These are phyloP conservation scores for Phytoseiulus persimilis DNA, from an alignment of 2,888 invertebrate species.

Conservation along the genomic window DNA sequence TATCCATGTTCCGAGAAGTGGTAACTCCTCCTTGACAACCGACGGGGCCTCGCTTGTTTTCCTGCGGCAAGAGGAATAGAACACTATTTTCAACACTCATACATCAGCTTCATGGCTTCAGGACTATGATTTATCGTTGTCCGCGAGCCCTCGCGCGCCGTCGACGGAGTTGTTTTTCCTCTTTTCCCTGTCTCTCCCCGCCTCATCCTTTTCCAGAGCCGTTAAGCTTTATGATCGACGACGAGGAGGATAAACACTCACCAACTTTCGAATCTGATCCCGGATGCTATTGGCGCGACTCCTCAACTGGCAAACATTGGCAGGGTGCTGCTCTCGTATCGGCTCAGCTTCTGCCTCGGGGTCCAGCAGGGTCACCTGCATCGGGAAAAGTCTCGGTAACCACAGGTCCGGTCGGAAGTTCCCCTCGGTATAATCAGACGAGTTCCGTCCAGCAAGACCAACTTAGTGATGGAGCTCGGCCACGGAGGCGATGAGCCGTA, in stretches of 20 bases:
- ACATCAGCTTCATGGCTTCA: conserved; percentile 41
- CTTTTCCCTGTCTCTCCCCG: not conserved
- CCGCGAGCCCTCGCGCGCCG: not conserved
- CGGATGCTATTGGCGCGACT: conserved; percentile 67
- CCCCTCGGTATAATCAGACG: not conserved
- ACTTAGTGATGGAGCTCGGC: not conserved
- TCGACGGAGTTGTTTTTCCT: not conserved
- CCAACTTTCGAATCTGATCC: conserved; percentile 61
- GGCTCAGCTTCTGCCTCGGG: conserved; percentile 59
- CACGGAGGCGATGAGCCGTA: not conserved
- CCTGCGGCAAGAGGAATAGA: not conserved
- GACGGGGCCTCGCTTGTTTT: conserved; percentile 35
- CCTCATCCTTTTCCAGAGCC: not conserved
- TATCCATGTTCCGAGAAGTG: conserved; percentile 56
- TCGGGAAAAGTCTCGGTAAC: not conserved
- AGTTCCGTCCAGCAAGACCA: not conserved
- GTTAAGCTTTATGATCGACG: not conserved
- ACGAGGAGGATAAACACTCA: conserved; percentile 45
- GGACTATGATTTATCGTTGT: conserved; percentile 32
- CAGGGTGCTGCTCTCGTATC: conserved; percentile 64
- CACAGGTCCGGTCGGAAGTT: not conserved
- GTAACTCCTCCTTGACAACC: conserved; percentile 35
- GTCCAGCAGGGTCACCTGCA: conserved; percentile 41
- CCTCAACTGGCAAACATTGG: conserved; percentile 70
- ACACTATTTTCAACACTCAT: conserved; percentile 40